These are phyloP conservation scores for Myathropa florea DNA, from an alignment of 2,888 invertebrate species.

Conservation along the genomic window DNA sequence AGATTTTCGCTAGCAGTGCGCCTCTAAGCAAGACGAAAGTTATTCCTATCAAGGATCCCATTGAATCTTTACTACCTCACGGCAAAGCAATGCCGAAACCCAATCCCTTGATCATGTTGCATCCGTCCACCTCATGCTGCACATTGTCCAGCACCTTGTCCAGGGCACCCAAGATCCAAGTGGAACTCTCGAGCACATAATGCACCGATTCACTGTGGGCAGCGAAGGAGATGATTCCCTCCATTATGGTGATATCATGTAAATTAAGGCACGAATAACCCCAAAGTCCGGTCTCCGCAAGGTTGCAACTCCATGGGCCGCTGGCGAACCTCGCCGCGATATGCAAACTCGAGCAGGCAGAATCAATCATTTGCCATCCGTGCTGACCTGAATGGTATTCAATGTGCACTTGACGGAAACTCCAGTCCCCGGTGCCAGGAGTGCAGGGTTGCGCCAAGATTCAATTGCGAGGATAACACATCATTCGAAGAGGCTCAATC, in stretches of 20 bases:
- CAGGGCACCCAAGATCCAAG: slow-evolving; percentile 5
- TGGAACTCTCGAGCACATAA: slow-evolving; percentile 35
- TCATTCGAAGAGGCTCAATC: slow-evolving; percentile 12
- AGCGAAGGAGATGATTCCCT: slow-evolving; percentile 52
- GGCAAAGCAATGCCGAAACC: not conserved
- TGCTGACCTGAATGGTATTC: slow-evolving; percentile 58
- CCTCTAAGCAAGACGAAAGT: not conserved
- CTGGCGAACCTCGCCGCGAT: not conserved
- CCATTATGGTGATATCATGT: slow-evolving; percentile 68
- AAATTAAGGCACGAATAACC: slow-evolving; percentile 69
- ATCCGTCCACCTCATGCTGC: slow-evolving; percentile 31
- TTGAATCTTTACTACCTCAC: not conserved
- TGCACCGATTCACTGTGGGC: slow-evolving; percentile 57
- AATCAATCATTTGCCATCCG: slow-evolving; percentile 68
- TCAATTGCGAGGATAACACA: slow-evolving; percentile 60
- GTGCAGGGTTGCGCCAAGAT: slow-evolving; percentile 41
- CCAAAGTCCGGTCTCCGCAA: slow-evolving; percentile 38
- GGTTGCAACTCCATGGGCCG: slow-evolving; percentile 14
- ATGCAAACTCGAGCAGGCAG: slow-evolving; percentile 45
- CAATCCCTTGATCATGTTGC: slow-evolving; percentile 39
- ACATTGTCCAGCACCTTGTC: slow-evolving; percentile 60
- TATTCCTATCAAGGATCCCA: not conserved
- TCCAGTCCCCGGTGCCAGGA: not conserved
- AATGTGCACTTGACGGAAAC: slow-evolving; percentile 59
- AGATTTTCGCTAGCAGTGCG: not conserved